phyloP scores from a whole-genome alignment of 2,797 vertebrate genomes.

The Melanotaenia pygmaea region DNA sequence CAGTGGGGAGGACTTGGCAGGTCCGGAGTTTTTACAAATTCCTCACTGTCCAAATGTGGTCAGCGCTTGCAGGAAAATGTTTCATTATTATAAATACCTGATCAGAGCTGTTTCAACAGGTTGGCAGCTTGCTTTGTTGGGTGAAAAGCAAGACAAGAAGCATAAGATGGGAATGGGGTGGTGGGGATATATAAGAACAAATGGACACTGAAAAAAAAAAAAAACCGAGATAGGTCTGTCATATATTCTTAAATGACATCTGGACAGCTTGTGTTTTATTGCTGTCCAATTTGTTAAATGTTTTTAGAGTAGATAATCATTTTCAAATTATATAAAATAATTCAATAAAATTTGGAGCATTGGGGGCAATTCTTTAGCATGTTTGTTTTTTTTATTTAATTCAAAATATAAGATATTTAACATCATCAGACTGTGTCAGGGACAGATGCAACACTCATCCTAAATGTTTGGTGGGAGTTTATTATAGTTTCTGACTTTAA shows the following conservation, averaged over 20 bases:
- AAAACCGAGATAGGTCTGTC: neutral
- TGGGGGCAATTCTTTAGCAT: neutral
- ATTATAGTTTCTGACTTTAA: neutral
- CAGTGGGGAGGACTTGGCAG: slow-evolving; percentile 64
- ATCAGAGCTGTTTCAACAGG: slow-evolving; percentile 22
- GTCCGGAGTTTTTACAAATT: slow-evolving; percentile 61
- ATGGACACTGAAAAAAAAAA: neutral
- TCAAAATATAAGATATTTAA: neutral
- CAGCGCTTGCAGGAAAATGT: slow-evolving; percentile 51
- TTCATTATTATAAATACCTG: slow-evolving; percentile 60
- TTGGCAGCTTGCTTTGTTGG: slow-evolving; percentile 5
- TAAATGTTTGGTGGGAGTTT: neutral
- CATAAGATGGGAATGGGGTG: neutral
- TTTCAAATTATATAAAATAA: neutral
- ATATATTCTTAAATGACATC: slow-evolving; percentile 1
- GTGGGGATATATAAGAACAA: slow-evolving; percentile 2
- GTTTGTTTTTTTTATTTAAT: neutral
- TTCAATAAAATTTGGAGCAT: neutral
- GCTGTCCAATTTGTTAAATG: neutral
- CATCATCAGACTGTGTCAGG: neutral
- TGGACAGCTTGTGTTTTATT: slow-evolving; percentile 10
- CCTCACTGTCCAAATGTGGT: slow-evolving; percentile 71
- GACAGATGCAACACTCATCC: neutral
- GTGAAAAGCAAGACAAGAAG: neutral
- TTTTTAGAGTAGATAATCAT: neutral